phyloP scores from a whole-genome alignment of 2,113 vertebrate species.

The Sprattus sprattus region DNA sequence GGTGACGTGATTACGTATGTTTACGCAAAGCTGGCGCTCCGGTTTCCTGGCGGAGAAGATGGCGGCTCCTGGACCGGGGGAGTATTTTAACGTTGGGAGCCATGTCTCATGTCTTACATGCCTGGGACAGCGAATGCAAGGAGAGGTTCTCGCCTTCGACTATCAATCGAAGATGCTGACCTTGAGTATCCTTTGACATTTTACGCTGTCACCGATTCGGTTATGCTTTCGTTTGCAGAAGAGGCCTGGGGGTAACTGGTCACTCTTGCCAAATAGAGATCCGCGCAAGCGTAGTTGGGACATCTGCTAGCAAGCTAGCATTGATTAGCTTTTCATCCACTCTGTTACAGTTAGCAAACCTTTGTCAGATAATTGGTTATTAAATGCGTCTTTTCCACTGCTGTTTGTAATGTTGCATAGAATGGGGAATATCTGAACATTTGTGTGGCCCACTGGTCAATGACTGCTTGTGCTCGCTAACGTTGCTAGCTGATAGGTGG shows the following conservation, averaged over 20 bases:
- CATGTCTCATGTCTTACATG: slow-evolving; percentile 87
- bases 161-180: slow-evolving; percentile 86
- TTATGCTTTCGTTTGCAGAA: slow-evolving; percentile 11
- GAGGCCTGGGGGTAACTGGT: slow-evolving; percentile 36
- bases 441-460: not conserved
- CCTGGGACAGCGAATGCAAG: slow-evolving; percentile 80
- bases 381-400: not conserved
- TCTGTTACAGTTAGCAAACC: not conserved
- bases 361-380: not conserved
- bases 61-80: slow-evolving; percentile 98
- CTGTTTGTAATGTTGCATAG: not conserved
- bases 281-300: slow-evolving; percentile 38
- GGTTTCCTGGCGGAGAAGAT: slow-evolving; percentile 85
- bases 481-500: not conserved
- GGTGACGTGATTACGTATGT: slow-evolving; percentile 37
- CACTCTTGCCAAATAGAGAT: slow-evolving; percentile 26
- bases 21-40: slow-evolving; percentile 37
- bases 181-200: slow-evolving; percentile 77
- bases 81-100: slow-evolving; percentile 95
- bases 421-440: not conserved
- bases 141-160: slow-evolving; percentile 83
- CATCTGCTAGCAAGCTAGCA: slow-evolving; percentile 12
- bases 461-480: not conserved
- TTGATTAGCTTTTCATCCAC: slow-evolving; percentile 8
- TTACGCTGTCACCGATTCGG: slow-evolving; percentile 20